Conservation (phyloP, 1,140 invertebrate species). For the Zaprionus camerounensis region DNA sequence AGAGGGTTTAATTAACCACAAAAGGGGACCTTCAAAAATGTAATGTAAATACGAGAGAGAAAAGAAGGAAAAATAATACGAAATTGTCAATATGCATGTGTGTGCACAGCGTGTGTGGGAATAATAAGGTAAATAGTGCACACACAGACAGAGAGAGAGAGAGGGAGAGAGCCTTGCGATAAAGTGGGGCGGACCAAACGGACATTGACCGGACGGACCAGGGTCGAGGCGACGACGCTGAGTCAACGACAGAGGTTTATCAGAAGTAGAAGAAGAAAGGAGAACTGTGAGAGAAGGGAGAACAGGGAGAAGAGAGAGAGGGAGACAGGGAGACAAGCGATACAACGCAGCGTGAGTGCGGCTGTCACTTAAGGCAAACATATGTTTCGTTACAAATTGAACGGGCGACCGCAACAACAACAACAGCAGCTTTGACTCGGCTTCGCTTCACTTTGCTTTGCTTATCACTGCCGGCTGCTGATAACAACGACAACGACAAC, state of each 20-base stretch:
- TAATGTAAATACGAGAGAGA: conserved; percentile 52
- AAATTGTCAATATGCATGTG: conserved; percentile 30
- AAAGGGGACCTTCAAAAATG: conserved; percentile 47
- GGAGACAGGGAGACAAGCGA: not conserved
- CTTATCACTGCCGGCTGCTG: conserved; percentile 69
- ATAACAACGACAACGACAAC: conserved; percentile 46
- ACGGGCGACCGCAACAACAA: conserved; percentile 53
- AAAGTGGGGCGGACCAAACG: conserved; percentile 27
- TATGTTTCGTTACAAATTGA: conserved; percentile 81
- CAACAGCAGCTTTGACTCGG: conserved; percentile 10
- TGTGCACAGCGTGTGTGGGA: conserved; percentile 28
- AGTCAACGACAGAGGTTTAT: conserved; percentile 45
- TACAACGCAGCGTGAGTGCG: conserved; percentile 65
- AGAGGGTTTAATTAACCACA: conserved; percentile 73
- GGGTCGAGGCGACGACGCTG: not conserved
- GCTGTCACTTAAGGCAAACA: conserved; percentile 77
- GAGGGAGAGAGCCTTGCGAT: not conserved
- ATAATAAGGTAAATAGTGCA: conserved; percentile 53
- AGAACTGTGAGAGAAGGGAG: conserved; percentile 37
- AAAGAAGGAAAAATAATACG: conserved; percentile 35
- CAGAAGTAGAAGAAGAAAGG: conserved; percentile 35
- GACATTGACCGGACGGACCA: conserved; percentile 61
- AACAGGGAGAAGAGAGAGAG: not conserved
- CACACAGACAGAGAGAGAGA: not conserved
- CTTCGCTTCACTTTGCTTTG: conserved; percentile 35